These are phyloP conservation scores for Platerodrilus igneus DNA, from an alignment of 2,888 invertebrate genomes.

Conservation along the genomic window DNA sequence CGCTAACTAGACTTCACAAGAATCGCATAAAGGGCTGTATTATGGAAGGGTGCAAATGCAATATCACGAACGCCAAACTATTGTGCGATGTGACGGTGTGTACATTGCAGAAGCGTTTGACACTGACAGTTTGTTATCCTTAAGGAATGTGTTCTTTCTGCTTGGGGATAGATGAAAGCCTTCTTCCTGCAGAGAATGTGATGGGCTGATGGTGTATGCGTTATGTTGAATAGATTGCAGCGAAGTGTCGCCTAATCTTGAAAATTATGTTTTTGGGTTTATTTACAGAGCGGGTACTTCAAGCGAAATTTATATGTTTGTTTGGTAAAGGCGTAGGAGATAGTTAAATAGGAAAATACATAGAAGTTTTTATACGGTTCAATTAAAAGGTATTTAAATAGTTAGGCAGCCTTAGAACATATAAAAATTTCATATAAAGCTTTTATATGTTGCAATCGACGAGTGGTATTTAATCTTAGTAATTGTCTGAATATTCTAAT, in stretches of 20 bases:
- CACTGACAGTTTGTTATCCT: slow-evolving; percentile 23
- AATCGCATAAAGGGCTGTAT: slow-evolving; percentile 12
- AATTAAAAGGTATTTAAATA: too few species aligned
- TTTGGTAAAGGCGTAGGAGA: too few species aligned
- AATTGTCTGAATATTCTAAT: too few species aligned
- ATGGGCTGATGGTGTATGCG: slow-evolving; percentile 16
- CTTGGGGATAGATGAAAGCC: slow-evolving; percentile 13
- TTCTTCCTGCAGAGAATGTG: slow-evolving; percentile 8
- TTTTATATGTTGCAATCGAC: too few species aligned
- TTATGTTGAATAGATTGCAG: slow-evolving; percentile 14
- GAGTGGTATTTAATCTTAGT: too few species aligned
- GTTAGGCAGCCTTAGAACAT: too few species aligned
- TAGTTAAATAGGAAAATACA: too few species aligned
- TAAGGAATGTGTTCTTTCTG: slow-evolving; percentile 14
- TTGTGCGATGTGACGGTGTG: slow-evolving; percentile 11
- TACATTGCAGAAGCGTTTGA: slow-evolving; percentile 17
- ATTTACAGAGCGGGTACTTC: too few species aligned
- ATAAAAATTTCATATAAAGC: too few species aligned
- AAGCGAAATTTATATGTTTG: too few species aligned
- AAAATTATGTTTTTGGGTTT: slow-evolving; percentile 8
- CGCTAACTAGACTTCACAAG: slow-evolving; percentile 12
- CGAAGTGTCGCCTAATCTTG: slow-evolving; percentile 11
- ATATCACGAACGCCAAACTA: slow-evolving; percentile 12
- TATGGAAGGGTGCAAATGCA: slow-evolving; percentile 15
- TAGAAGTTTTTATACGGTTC: too few species aligned